Percentiles rank a stretch among this genome's conserved stretches.
Evolutionary conservation across 2,888 invertebrate species (phyloP).

Genomic region (Biston betularia): DNA sequence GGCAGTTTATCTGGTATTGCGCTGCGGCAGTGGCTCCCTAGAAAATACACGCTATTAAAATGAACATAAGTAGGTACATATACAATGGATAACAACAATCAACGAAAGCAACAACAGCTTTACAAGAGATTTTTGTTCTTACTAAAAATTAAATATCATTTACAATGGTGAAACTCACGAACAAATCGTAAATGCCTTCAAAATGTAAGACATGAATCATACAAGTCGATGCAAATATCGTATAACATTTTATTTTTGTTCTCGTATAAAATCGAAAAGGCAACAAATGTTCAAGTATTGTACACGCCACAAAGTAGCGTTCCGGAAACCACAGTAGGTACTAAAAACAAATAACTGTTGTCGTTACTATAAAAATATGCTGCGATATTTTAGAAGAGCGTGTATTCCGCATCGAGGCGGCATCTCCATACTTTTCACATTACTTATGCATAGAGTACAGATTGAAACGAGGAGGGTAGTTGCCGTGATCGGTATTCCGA

Average conservation of each 20-base stretch:
- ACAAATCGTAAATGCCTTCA: background rate
- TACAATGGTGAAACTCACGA: background rate
- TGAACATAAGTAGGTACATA: too few species aligned
- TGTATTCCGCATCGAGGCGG: conserved; percentile 72
- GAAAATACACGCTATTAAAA: too few species aligned
- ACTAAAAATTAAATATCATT: too few species aligned
- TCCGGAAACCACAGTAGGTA: conserved; percentile 39
- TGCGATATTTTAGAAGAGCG: conserved; percentile 77
- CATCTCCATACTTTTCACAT: conserved; percentile 84
- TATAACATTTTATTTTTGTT: conserved; percentile 12
- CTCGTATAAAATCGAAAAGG: conserved; percentile 12
- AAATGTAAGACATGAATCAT: background rate
- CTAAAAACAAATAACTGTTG: conserved; percentile 74
- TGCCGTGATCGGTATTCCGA: conserved; percentile 83
- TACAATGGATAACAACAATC: too few species aligned
- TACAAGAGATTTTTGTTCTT: too few species aligned
- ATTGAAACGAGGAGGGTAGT: conserved; percentile 82
- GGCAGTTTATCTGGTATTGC: too few species aligned
- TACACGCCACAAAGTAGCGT: conserved; percentile 21
- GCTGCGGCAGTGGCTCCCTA: too few species aligned
- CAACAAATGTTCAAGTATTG: conserved; percentile 21
- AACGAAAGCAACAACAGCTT: too few species aligned
- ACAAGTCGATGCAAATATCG: background rate
- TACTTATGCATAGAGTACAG: conserved; percentile 85
- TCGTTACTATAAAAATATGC: conserved; percentile 79